Evolutionary conservation across 1,140 invertebrate genomes (phyloP).

Genomic region (Sweltsa coloradensis): DNA sequence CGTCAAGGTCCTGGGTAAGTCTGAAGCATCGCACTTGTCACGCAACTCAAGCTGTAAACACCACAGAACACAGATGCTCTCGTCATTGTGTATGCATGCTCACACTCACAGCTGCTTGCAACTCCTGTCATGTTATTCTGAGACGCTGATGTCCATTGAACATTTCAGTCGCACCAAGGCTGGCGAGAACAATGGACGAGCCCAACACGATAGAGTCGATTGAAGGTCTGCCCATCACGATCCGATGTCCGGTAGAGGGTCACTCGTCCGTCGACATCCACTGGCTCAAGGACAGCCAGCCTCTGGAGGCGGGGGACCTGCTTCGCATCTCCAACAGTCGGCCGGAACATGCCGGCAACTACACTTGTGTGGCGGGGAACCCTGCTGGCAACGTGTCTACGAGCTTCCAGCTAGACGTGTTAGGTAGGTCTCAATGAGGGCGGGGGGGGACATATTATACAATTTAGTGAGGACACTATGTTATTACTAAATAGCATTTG

Average conservation of each 20-base stretch:
- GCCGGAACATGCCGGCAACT: slow-evolving; percentile 18
- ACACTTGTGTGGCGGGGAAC: slow-evolving; percentile 20
- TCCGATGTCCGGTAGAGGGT: slow-evolving; percentile 15
- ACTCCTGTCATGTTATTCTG: too few species aligned
- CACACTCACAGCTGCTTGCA: too few species aligned
- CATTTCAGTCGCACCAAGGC: slow-evolving; percentile 15
- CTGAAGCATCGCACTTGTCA: too few species aligned
- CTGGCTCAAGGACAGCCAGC: slow-evolving; percentile 15
- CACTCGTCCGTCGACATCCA: slow-evolving; percentile 11
- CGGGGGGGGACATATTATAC: neutral
- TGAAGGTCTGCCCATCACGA: slow-evolving; percentile 14
- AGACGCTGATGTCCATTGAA: too few species aligned
- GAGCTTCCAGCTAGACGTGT: slow-evolving; percentile 14
- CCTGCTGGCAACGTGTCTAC: slow-evolving; percentile 14
- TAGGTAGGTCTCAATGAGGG: slow-evolving; percentile 11
- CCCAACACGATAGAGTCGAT: slow-evolving; percentile 8
- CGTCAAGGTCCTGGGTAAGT: slow-evolving; percentile 17
- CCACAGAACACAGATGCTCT: too few species aligned
- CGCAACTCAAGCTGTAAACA: too few species aligned
- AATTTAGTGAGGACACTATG: neutral
- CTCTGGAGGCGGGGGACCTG: slow-evolving; percentile 2
- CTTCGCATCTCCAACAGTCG: slow-evolving; percentile 4
- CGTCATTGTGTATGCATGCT: too few species aligned
- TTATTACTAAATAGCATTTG: neutral
- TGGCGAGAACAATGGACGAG: neutral